phyloP scores from a whole-genome alignment of 2,113 vertebrate genomes.

The Corydoras maculifer region DNA sequence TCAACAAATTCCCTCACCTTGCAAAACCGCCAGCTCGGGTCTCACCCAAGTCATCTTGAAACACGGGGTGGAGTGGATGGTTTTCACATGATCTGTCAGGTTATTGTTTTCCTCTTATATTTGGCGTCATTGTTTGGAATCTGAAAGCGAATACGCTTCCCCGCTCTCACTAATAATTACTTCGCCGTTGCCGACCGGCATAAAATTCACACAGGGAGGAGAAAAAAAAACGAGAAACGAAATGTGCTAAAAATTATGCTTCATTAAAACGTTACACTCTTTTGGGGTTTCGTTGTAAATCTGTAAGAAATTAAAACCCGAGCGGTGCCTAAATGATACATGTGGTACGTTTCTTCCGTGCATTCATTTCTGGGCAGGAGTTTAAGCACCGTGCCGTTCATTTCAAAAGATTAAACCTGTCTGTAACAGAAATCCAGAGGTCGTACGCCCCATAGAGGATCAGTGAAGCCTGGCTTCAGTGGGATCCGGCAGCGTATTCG shows the following conservation, averaged over 20 bases:
- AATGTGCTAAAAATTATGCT: neutral
- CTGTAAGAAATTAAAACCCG: slow-evolving; percentile 9
- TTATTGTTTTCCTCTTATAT: neutral
- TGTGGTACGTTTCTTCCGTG: slow-evolving; percentile 28
- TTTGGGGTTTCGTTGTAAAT: slow-evolving; percentile 7
- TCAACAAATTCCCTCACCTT: slow-evolving; percentile 31
- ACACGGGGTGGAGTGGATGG: neutral
- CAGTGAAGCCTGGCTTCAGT: neutral
- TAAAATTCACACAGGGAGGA: neutral
- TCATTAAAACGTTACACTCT: neutral
- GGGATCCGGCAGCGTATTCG: neutral
- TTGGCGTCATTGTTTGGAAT: neutral
- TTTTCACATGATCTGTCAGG: neutral
- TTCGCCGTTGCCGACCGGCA: neutral
- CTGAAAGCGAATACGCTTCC: neutral
- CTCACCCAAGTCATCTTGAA: neutral
- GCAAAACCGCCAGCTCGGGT: slow-evolving; percentile 6
- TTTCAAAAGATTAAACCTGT: neutral
- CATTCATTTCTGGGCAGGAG: slow-evolving; percentile 42
- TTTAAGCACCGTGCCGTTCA: neutral
- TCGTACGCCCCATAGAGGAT: neutral
- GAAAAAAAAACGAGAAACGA: neutral
- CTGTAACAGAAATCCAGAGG: neutral
- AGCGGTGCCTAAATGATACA: neutral
- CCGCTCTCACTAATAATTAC: slow-evolving; percentile 1